Conservation (phyloP, 2,113 vertebrate species). For the Collichthys lucidus region DNA sequence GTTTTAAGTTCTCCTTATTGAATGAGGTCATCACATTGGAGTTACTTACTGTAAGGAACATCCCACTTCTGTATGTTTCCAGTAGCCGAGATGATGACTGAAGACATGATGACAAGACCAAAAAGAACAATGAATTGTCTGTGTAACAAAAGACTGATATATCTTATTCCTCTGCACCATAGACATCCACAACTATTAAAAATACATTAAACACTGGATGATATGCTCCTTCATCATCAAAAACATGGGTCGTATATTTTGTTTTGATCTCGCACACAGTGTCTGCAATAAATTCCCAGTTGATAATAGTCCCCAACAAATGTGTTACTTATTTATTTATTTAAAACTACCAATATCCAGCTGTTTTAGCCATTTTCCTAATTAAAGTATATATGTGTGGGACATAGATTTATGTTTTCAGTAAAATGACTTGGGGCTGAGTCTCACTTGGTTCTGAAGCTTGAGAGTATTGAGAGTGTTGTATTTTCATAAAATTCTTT, state of each 20-base stretch:
- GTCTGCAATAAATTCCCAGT: neutral
- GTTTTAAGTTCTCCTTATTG: neutral
- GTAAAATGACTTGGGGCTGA: neutral
- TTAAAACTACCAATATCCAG: neutral
- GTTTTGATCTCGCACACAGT: neutral
- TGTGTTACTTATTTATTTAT: neutral
- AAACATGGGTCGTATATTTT: neutral
- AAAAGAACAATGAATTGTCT: neutral
- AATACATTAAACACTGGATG: neutral
- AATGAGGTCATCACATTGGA: constrained; percentile 25
- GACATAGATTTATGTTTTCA: neutral
- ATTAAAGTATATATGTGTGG: neutral
- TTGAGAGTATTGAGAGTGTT: neutral
- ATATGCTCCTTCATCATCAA: neutral
- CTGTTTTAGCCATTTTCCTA: neutral
- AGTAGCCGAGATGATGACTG: constrained; percentile 12
- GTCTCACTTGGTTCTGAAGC: neutral
- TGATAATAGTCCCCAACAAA: neutral
- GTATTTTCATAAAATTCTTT: neutral
- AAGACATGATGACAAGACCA: neutral
- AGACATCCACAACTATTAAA: no score
- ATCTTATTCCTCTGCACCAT: neutral
- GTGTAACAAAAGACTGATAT: neutral
- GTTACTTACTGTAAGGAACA: neutral
- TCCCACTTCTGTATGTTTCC: constrained; percentile 21